Base-by-base conservation (phyloP, 2,113 vertebrate genomes). In the Leptocoma aspasia region DNA sequence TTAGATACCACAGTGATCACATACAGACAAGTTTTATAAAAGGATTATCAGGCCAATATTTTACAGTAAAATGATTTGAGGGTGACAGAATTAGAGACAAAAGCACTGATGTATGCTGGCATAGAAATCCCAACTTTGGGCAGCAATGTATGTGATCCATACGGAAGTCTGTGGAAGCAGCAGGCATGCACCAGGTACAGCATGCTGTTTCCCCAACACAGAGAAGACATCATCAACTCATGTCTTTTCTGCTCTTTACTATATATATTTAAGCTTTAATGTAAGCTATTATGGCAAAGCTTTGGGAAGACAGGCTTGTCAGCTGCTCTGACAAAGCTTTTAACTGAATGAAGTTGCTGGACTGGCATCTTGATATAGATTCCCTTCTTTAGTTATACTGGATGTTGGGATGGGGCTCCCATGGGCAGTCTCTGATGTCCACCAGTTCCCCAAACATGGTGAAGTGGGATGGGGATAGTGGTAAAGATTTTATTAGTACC, bases 101-200 rank as follows among this genome's bases (percentile, higher is more conserved):
- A 89, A 92, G 31, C 49, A 44, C 19, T 41, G 30, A 54, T 47
- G 22, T 31, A 52, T 44, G 60, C 85, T 80, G 85, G 49, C 78
- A 88, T 6, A 73, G 82, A 90, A 89, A 87, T 80, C 54, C 30
- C 2, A 0, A 4, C 42, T 71, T 63, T 49, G 17, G 83, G 78
- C 78, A 65, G 56, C 68, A 60, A 70, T 63, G 35, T 61, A 72
- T 57, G 33, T 0, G 0, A 83, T 79, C 65, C 4, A 0, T 42
- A 56, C 3, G 35, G 57, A 82, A 87, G 53, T 28, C 84, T 84
- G 56, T 79, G 59, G 53, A 50, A 87, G 73, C 60, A 86, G 63
- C 82, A 88, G 70, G 42, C 50, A 3, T 3, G 39, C 18, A 64
- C 13, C 63, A 88, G 63, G 68, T 70, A 65, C 84, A 76, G 61